Conservation (phyloP, 2,888 invertebrate species). For the Aphodius sticticus region DNA sequence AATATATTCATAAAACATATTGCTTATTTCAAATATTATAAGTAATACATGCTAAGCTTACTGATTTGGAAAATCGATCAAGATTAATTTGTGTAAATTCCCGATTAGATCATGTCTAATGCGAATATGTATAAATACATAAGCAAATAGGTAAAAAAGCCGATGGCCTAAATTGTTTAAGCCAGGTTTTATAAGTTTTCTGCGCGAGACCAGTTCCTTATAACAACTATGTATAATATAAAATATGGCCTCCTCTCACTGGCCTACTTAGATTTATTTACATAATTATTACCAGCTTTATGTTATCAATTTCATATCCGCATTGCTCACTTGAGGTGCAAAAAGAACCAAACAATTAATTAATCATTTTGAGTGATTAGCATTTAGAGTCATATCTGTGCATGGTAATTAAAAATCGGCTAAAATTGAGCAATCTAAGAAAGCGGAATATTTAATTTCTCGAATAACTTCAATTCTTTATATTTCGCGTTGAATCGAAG, state of each 20-base stretch:
- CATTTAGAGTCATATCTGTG: neutral
- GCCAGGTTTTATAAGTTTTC: conserved; percentile 43
- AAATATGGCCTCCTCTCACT: conserved; percentile 48
- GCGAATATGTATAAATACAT: neutral
- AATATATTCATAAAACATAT: neutral
- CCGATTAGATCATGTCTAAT: neutral
- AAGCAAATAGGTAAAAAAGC: conserved; percentile 32
- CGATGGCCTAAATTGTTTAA: conserved; percentile 42
- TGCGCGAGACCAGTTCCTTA: conserved; percentile 43
- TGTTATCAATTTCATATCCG: conserved; percentile 43
- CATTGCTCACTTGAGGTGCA: conserved; percentile 28
- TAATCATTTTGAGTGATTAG: neutral
- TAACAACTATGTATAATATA: conserved; percentile 39
- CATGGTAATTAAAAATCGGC: neutral
- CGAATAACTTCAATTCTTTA: neutral
- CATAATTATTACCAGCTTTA: conserved; percentile 46
- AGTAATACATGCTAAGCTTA: neutral
- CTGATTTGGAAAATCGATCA: neutral
- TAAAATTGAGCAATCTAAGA: neutral
- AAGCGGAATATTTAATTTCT: neutral
- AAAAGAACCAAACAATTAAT: neutral
- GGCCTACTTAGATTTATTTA: conserved; percentile 48
- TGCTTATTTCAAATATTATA: neutral
- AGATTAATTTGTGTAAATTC: neutral
- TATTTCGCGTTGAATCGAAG: neutral